Evolutionary conservation across 2,888 invertebrate genomes (phyloP).

Genomic region (Helobdella robusta): DNA sequence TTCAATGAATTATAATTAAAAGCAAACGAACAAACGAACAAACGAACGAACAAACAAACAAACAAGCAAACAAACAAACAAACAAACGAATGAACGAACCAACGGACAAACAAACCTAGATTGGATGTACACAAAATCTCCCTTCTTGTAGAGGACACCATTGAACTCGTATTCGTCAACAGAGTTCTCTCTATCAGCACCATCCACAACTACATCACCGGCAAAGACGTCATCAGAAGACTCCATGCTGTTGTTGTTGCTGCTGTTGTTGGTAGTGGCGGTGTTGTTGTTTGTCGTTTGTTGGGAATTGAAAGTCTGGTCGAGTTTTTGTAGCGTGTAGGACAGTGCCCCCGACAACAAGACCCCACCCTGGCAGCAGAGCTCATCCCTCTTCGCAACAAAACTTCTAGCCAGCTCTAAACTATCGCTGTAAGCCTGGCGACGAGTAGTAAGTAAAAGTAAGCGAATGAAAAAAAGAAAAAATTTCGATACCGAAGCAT

Average conservation of each 20-base stretch:
- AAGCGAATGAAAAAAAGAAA: too few species aligned
- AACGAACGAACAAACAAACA: too few species aligned
- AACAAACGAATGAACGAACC: too few species aligned
- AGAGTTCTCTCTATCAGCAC: not conserved
- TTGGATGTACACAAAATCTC: constrained; percentile 80
- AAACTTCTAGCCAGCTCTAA: constrained; percentile 84
- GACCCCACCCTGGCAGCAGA: constrained; percentile 69
- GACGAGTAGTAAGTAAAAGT: too few species aligned
- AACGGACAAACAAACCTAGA: constrained; percentile 45
- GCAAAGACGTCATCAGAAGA: not conserved
- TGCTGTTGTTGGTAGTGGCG: not conserved
- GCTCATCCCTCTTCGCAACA: constrained; percentile 59
- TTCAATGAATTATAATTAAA: too few species aligned
- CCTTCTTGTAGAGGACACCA: constrained; percentile 66
- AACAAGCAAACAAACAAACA: too few species aligned
- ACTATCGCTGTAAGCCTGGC: constrained; percentile 94
- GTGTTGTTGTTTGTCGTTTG: constrained; percentile 37
- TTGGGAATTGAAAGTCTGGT: constrained; percentile 44
- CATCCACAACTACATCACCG: not conserved
- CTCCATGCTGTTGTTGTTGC: not conserved
- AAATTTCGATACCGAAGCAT: too few species aligned
- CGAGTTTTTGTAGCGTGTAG: constrained; percentile 67
- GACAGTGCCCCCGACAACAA: constrained; percentile 76
- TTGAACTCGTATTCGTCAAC: constrained; percentile 56
- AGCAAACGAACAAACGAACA: too few species aligned